phyloP scores from a whole-genome alignment of 2,113 vertebrate genomes.

The Tragelaphus strepsiceros region DNA sequence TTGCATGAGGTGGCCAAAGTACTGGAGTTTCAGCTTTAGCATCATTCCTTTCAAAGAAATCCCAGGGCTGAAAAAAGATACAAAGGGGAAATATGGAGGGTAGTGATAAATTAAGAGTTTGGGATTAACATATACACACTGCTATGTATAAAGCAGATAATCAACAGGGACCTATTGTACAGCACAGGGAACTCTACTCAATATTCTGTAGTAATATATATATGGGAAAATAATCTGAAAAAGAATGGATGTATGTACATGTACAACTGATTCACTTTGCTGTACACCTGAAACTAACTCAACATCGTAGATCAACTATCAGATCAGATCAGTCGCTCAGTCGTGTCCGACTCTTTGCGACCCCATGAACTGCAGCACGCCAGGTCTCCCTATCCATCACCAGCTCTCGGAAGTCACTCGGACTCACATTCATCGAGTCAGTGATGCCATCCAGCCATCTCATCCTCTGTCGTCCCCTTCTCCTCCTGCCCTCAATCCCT shows the following conservation, averaged over 20 bases:
- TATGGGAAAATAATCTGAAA: background rate
- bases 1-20: too few species aligned
- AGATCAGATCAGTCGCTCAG: too few species aligned
- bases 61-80: background rate
- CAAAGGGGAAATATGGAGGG: background rate
- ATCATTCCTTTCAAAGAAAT: too few species aligned
- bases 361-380: too few species aligned
- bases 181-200: background rate
- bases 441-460: too few species aligned
- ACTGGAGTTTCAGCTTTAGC: too few species aligned
- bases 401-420: too few species aligned
- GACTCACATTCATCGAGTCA: too few species aligned
- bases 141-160: background rate
- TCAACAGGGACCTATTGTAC: background rate
- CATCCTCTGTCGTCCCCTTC: too few species aligned
- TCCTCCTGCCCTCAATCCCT: too few species aligned
- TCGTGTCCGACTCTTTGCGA: too few species aligned
- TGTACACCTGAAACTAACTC: background rate
- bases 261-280: background rate
- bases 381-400: too few species aligned
- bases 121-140: background rate
- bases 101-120: background rate
- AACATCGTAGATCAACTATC: background rate
- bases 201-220: background rate
- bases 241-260: background rate